Conservation (phyloP, 2,888 invertebrate species). For the Beris chalybata region DNA sequence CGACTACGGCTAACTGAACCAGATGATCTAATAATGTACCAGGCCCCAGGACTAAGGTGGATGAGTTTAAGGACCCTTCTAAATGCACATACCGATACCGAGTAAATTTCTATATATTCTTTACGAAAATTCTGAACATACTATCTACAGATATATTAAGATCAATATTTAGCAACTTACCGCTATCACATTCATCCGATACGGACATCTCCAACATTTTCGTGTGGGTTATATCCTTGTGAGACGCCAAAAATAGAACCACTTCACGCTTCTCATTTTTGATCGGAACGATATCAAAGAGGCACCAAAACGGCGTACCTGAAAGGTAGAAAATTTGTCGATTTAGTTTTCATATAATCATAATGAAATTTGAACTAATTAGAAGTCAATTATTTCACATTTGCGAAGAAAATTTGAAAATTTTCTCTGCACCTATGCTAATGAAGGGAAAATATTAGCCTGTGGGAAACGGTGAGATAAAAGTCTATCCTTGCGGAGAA, state of each 20-base stretch:
- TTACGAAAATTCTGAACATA: no score
- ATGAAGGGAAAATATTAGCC: no score
- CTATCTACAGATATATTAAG: no score
- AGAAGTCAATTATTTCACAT: background rate
- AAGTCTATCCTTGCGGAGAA: no score
- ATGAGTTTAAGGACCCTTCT: no score
- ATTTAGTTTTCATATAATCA: background rate
- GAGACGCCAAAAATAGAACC: constrained; percentile 92
- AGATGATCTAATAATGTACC: background rate
- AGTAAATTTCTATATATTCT: no score
- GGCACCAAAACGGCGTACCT: constrained; percentile 93
- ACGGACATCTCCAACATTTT: constrained; percentile 85
- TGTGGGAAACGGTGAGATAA: no score
- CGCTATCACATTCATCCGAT: constrained; percentile 84
- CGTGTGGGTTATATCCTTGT: constrained; percentile 93
- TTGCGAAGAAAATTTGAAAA: no score
- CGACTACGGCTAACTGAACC: background rate
- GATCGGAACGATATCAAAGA: constrained; percentile 96
- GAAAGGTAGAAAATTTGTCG: constrained; percentile 47
- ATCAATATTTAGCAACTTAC: constrained; percentile 61
- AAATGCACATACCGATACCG: no score
- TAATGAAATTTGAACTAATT: background rate
- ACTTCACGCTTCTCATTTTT: constrained; percentile 98
- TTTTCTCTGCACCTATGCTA: no score
- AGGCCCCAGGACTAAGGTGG: background rate